phyloP scores from a whole-genome alignment of 1,140 invertebrate species.

The Pogonomyrmex californicus region DNA sequence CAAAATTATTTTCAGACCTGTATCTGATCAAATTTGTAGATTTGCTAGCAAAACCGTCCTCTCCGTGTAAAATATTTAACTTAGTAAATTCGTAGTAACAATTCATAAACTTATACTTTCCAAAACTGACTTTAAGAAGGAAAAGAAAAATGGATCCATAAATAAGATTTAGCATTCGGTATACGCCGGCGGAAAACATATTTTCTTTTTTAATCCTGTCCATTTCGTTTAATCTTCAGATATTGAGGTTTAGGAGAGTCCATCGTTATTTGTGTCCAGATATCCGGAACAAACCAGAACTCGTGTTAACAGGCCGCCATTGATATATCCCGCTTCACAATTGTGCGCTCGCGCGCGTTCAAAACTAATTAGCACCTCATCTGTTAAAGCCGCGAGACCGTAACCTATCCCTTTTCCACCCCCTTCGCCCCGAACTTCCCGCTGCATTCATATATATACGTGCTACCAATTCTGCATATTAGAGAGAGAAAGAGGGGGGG shows the following conservation, averaged over 20 bases:
- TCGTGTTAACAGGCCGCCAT: slow-evolving; percentile 45
- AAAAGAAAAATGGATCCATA: not conserved
- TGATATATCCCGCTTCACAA: slow-evolving; percentile 46
- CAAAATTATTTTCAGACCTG: too few relatives aligned
- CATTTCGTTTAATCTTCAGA: not conserved
- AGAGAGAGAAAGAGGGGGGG: not conserved
- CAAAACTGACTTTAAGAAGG: not conserved
- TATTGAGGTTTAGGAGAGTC: not conserved
- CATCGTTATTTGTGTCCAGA: slow-evolving; percentile 40
- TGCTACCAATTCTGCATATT: not conserved
- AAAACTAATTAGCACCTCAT: slow-evolving; percentile 58
- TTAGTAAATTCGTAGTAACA: too few relatives aligned
- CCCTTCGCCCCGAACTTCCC: not conserved
- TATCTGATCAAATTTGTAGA: too few relatives aligned
- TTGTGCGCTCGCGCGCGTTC: not conserved
- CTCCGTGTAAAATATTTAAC: too few relatives aligned
- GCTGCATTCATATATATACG: not conserved
- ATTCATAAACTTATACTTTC: too few relatives aligned
- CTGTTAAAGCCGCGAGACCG: slow-evolving; percentile 32
- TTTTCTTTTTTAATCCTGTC: not conserved
- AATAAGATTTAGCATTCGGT: not conserved
- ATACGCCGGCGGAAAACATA: not conserved
- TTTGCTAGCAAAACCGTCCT: too few relatives aligned
- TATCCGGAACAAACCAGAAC: slow-evolving; percentile 34
- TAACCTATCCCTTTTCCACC: slow-evolving; percentile 21